Evolutionary conservation across 2,888 invertebrate species (phyloP).

Genomic region (Iphiclides podalirius): DNA sequence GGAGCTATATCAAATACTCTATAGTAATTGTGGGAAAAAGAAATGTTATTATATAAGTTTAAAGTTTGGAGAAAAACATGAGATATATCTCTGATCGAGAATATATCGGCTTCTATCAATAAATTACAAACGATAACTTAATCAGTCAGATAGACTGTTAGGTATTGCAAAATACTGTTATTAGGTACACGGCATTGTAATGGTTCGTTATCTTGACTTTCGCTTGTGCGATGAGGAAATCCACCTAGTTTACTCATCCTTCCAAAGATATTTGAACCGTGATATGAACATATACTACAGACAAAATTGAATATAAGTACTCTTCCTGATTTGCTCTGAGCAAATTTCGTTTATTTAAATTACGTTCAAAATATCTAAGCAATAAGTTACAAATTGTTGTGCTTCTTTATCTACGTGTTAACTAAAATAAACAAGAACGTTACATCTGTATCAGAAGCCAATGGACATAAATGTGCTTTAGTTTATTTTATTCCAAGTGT

Average conservation of each 20-base stretch:
- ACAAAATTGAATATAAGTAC: too few relatives aligned
- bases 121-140: neutral
- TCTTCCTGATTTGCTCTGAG: too few relatives aligned
- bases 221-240: neutral
- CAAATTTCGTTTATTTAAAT: too few relatives aligned
- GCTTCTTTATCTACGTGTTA: too few relatives aligned
- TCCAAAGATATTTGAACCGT: neutral
- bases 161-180: conserved; percentile 1
- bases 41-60: neutral
- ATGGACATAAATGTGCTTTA: neutral
- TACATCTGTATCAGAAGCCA: neutral
- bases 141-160: too few relatives aligned
- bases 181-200: neutral
- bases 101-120: neutral
- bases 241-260: neutral
- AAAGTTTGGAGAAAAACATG: neutral
- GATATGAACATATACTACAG: too few relatives aligned
- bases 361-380: too few relatives aligned
- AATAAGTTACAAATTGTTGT: too few relatives aligned
- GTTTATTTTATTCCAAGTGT: conserved; percentile 11
- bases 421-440: too few relatives aligned
- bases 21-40: too few relatives aligned
- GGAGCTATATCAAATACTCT: too few relatives aligned
- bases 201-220: neutral
- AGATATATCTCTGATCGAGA: neutral